Base-by-base conservation (phyloP, 1,140 invertebrate species). In the Drosophila asahinai region DNA sequence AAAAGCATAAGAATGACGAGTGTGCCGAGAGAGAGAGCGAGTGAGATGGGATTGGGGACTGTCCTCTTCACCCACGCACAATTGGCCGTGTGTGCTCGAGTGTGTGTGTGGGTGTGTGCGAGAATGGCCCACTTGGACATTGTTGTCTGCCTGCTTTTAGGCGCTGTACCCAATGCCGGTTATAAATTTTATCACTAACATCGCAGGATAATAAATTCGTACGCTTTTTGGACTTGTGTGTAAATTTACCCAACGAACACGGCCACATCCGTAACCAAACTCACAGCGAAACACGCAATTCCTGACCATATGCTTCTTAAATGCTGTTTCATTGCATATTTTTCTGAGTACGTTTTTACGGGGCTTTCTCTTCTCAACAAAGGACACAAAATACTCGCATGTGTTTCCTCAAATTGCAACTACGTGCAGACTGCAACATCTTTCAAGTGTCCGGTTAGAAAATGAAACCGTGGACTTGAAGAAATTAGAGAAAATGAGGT, bases 161-260 rank as follows among this genome's bases (percentile, higher is more conserved):
- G 22, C 22, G 22, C 22, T 25, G 22, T 25, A 4, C 22, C 22
- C 22, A 25, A 25, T 25, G 22, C 22, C 57, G 77, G 83, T 77
- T 83, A 87, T 87, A 87, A 87, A 87, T 87, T 87, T 87, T 89
- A 87, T 83, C 84, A 89, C 84, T 89, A 83, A 77, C 81, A 89
- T 72, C 58, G 77, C 73, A 57, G 73, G 76, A 83, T 83, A 89
- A 87, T 89, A 89, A 78, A 89, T 72, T 78, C 62, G 77, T 81
- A 51, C 81, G 80, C 72, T 72, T 64, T 74, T 77, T 87, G 80
- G 80, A 83, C 80, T 87, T 87, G 80, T 86, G 83, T 87, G 82
- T 87, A 86, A 75, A 86, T 86, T 86, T 87, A 45, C 58, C 60
- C 80, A 83, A 43, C 30, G 51, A 61, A 51, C 58, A 77, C 49